Conservation (phyloP, 2,888 invertebrate genomes). For the Cosmopolites sordidus region DNA sequence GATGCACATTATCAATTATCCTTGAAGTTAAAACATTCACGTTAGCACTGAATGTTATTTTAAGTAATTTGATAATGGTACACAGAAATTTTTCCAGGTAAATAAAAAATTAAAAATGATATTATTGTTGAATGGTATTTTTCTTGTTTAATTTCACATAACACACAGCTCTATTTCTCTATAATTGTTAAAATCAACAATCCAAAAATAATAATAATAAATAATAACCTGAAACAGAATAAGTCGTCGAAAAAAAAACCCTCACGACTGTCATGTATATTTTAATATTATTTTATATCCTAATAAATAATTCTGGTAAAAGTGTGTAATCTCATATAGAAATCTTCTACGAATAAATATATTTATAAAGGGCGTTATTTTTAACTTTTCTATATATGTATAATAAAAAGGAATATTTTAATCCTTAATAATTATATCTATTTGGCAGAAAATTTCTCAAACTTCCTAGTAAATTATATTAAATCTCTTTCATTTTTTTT, state of each 20-base stretch:
- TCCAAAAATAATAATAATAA: constrained; percentile 19
- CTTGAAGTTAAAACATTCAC: no score
- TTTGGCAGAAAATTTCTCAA: background rate
- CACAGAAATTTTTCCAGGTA: background rate
- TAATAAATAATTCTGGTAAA: constrained; percentile 21
- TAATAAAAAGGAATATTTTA: background rate
- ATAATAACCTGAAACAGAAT: constrained; percentile 19
- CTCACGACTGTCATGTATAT: constrained; percentile 15
- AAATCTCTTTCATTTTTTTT: background rate
- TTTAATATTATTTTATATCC: constrained; percentile 10
- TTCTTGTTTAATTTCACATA: constrained; percentile 19
- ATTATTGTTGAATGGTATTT: background rate
- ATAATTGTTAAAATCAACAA: constrained; percentile 20
- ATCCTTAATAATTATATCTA: background rate
- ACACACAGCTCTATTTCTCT: constrained; percentile 19
- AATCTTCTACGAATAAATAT: background rate
- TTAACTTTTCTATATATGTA: background rate
- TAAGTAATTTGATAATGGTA: no score
- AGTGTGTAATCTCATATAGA: constrained; percentile 6
- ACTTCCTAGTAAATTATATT: background rate
- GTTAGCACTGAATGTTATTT: background rate
- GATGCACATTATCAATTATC: no score
- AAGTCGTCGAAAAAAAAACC: constrained; percentile 10
- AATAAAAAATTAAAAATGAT: no score
- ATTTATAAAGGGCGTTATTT: background rate